A percentile compares a stretch with the other conserved stretches of the same genome.
Conservation (phyloP, 2,888 invertebrate species). For the Pterostichus niger region DNA sequence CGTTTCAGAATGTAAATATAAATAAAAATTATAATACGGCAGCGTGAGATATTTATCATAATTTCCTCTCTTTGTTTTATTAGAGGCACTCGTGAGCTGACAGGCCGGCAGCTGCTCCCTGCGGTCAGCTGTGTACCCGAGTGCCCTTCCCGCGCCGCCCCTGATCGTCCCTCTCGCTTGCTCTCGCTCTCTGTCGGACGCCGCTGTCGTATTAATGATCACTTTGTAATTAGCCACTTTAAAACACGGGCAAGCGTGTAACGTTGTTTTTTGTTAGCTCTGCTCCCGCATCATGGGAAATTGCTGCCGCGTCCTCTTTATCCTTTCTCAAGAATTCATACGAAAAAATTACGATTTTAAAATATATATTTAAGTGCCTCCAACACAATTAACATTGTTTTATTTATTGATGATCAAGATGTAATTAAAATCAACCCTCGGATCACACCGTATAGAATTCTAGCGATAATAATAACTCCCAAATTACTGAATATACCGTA, state of each 20-base stretch:
- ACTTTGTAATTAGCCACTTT: slow-evolving; percentile 77
- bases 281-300: slow-evolving; percentile 35
- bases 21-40: slow-evolving; percentile 76
- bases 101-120: slow-evolving; percentile 74
- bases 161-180: neutral
- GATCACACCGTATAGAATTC: no score
- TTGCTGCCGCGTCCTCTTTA: neutral
- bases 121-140: slow-evolving; percentile 74
- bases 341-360: neutral
- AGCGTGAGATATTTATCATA: slow-evolving; percentile 76
- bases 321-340: slow-evolving; percentile 7
- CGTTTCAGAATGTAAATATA: slow-evolving; percentile 73
- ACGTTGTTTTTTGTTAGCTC: slow-evolving; percentile 33
- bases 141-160: slow-evolving; percentile 28
- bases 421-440: no score
- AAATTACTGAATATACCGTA: no score
- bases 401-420: no score
- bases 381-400: no score
- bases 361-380: no score
- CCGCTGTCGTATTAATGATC: slow-evolving; percentile 75
- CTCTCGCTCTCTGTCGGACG: neutral
- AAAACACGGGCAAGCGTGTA: slow-evolving; percentile 51
- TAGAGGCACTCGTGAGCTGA: slow-evolving; percentile 75
- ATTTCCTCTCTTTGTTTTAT: slow-evolving; percentile 76
- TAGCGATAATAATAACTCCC: no score